phyloP scores from a whole-genome alignment of 2,888 invertebrate genomes.

The Spisula solida region DNA sequence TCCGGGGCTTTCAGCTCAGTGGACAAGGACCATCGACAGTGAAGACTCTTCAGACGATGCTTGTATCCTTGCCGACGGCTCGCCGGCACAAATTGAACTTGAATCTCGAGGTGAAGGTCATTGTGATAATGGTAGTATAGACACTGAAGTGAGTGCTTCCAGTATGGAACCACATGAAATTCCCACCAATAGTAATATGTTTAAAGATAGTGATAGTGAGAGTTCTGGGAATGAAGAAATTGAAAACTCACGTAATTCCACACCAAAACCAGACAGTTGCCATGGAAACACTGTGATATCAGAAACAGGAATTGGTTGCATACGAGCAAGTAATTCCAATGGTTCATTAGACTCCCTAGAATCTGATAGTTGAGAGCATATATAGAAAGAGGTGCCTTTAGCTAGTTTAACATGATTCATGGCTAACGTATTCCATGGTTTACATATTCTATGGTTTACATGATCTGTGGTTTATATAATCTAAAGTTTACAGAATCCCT shows the following conservation, averaged over 20 bases:
- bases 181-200: background rate
- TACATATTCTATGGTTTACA: too few species aligned
- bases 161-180: conserved; percentile 63
- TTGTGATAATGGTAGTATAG: conserved; percentile 63
- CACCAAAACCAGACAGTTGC: conserved; percentile 59
- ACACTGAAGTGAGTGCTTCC: conserved; percentile 67
- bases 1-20: conserved; percentile 56
- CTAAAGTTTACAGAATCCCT: too few species aligned
- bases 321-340: conserved; percentile 41
- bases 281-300: conserved; percentile 53
- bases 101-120: conserved; percentile 36
- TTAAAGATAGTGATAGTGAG: conserved; percentile 42
- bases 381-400: conserved; percentile 34
- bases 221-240: conserved; percentile 36
- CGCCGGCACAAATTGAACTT: background rate
- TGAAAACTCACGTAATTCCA: conserved; percentile 50
- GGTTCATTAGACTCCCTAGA: conserved; percentile 57
- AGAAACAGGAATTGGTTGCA: conserved; percentile 13
- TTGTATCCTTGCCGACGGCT: conserved; percentile 52
- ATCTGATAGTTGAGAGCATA: conserved; percentile 51
- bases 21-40: conserved; percentile 52
- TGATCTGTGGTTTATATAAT: too few species aligned
- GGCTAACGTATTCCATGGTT: too few species aligned
- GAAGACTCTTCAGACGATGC: conserved; percentile 63
- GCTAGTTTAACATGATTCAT: background rate